Evolutionary conservation across 2,888 invertebrate species (phyloP).

Genomic region (Epistrophe grossulariae): DNA sequence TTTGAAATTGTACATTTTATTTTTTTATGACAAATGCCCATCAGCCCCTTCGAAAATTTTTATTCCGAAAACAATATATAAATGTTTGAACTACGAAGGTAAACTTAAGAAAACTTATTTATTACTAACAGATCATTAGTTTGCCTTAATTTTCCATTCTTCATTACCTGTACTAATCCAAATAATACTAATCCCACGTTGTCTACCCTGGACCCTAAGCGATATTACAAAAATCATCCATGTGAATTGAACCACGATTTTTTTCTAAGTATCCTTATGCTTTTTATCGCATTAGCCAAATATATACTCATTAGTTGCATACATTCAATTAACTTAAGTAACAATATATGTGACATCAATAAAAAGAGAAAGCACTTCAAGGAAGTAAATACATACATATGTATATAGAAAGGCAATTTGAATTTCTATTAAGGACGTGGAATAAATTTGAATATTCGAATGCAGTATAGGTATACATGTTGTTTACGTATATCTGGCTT

Average conservation of each 20-base stretch:
- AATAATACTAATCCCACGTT: no score
- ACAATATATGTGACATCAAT: not conserved
- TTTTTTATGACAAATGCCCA: no score
- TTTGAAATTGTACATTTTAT: no score
- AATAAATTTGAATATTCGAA: slow-evolving; percentile 18
- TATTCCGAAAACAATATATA: no score
- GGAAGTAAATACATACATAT: no score
- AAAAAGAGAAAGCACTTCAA: not conserved
- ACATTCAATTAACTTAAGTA: slow-evolving; percentile 12
- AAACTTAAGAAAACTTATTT: no score
- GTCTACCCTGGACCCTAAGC: no score
- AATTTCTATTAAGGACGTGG: slow-evolving; percentile 24
- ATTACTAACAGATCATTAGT: no score
- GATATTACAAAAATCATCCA: not conserved
- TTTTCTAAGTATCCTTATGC: not conserved
- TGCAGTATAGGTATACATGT: not conserved
- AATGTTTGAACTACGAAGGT: no score
- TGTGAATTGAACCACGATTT: not conserved
- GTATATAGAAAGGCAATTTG: not conserved
- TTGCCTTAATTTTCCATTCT: no score
- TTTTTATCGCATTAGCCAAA: slow-evolving; percentile 2
- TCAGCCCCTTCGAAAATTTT: no score
- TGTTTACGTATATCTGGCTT: not conserved
- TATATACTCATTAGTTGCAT: slow-evolving; percentile 20
- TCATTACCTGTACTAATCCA: no score